Evolutionary conservation across 2,113 vertebrate genomes (phyloP).

Genomic region (Anguilla rostrata): DNA sequence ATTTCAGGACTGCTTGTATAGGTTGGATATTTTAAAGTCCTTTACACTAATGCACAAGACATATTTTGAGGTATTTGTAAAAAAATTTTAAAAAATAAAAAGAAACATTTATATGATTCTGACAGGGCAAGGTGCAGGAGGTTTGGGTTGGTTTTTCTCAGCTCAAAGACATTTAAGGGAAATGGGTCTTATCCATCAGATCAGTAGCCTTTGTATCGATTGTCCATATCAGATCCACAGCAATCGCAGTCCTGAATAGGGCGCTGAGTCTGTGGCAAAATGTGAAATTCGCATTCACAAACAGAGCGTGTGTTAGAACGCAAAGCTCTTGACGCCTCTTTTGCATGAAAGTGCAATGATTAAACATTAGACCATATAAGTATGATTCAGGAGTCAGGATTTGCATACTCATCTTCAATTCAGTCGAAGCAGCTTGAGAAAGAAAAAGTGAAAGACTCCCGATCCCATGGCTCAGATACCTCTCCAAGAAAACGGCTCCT

Average conservation of each 20-base stretch:
- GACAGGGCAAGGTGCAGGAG: constrained; percentile 40
- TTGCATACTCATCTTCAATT: constrained; percentile 42
- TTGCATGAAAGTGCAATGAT: constrained; percentile 34
- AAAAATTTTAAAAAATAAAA: constrained; percentile 56
- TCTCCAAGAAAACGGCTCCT: background rate
- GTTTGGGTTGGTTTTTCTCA: constrained; percentile 49
- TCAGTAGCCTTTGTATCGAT: constrained; percentile 30
- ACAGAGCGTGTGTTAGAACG: constrained; percentile 7
- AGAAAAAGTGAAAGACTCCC: background rate
- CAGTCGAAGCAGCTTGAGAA: constrained; percentile 30
- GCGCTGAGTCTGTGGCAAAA: constrained; percentile 11
- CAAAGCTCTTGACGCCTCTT: background rate
- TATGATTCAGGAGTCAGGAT: constrained; percentile 36
- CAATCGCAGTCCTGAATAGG: background rate
- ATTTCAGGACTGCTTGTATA: background rate
- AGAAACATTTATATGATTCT: constrained; percentile 57
- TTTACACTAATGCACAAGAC: constrained; percentile 1
- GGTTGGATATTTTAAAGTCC: background rate
- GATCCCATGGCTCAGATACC: background rate
- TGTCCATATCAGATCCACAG: background rate
- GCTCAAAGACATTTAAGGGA: constrained; percentile 44
- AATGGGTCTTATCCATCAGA: constrained; percentile 44
- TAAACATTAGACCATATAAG: constrained; percentile 29
- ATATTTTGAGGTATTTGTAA: constrained; percentile 55
- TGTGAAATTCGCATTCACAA: constrained; percentile 14